Base-by-base conservation (phyloP, 2,888 invertebrate genomes). In the Leucophenga maculata region DNA sequence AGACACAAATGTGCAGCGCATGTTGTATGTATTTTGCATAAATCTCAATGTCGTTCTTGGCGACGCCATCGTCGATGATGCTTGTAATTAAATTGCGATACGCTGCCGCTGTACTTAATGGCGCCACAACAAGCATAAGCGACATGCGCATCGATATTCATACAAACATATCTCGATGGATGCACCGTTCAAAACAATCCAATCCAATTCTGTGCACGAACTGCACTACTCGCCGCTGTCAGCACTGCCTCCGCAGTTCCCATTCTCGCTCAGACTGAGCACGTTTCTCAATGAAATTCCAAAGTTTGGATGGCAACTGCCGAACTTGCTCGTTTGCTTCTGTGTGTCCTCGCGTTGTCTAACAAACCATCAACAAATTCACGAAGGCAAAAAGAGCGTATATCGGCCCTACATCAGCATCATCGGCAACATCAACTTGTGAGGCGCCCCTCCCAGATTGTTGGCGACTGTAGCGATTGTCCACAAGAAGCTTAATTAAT, bases 261-360 rank as follows among this genome's bases (percentile, higher is more conserved):
- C 50, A 50, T 13, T 65, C 2, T 22, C 60, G 54, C 46, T 16
- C 69, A 69, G 71, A 73, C 82, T 75, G 79, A 76, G 79, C 84
- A 84, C 83, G 82, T 83, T 82, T 83, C 82, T 83, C 76, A 83
- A 83, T 83, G 82, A 83, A 83, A 83, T 84, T 83, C 84, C 83
- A 79, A 78, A 74, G 77, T 75, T 77, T 69, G 72, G 62, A 20
- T 22, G 18, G 62, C 65, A 67, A 54, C 18, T 44, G 66, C 50
- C 22, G 14, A 16, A 54, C 31, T 26, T 26, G 60, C 55, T 46
- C 18, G 48, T 31, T 69, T 75, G 77, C 83, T 85, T 83, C 82
- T 86, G 86, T 86, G 84, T 85, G 85, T 84, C 85, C 85, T 78
- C 78, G 75, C 78, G 77, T 83, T 86, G 84, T 86, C 85, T 83